A percentile compares a stretch with the other conserved stretches of the same genome.
These are phyloP conservation scores for Agrochola macilenta DNA, from an alignment of 2,888 invertebrate genomes.

Conservation along the genomic window DNA sequence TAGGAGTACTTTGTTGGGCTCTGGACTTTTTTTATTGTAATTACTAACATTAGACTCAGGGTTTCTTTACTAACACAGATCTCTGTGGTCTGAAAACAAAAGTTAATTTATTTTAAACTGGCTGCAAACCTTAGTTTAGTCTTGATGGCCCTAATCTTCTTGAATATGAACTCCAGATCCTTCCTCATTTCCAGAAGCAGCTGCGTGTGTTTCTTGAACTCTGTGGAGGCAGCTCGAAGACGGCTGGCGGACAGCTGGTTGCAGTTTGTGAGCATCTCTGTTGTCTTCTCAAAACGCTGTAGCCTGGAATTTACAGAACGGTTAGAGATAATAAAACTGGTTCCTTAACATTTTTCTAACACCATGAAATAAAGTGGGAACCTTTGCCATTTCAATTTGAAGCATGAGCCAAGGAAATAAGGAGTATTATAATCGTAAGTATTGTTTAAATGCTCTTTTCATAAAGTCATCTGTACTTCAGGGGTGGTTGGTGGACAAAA, in stretches of 20 bases:
- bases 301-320: conserved; percentile 91
- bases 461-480: neutral
- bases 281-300: conserved; percentile 99
- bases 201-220: conserved; percentile 97
- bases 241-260: conserved; percentile 97
- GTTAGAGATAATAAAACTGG: no score
- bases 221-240: conserved; percentile 95
- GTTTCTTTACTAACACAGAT: neutral
- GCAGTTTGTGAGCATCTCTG: conserved; percentile 99
- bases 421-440: neutral
- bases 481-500: neutral
- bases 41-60: neutral
- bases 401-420: neutral
- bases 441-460: neutral
- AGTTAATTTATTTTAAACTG: neutral
- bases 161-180: conserved; percentile 98
- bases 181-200: conserved; percentile 97
- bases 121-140: conserved; percentile 92
- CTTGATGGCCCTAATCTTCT: conserved; percentile 96
- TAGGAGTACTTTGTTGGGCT: neutral
- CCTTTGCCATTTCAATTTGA: neutral
- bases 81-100: neutral
- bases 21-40: no score
- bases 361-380: no score
- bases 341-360: no score